Conservation (phyloP, 2,797 vertebrate species). For the Limosa lapponica region DNA sequence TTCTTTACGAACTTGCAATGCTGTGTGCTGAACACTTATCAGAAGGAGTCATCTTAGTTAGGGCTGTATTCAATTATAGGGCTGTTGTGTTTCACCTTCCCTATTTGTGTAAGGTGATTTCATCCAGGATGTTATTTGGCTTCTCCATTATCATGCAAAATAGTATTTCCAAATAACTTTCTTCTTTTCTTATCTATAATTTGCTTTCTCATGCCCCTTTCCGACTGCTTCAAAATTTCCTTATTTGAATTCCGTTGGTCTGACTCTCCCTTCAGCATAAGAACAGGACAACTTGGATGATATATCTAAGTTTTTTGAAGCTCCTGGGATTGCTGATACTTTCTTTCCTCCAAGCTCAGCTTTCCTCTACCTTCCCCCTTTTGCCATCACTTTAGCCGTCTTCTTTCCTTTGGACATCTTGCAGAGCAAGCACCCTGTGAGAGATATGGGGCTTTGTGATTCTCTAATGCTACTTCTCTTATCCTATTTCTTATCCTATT, state of each 20-base stretch:
- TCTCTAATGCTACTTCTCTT: background rate
- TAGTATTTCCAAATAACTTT: slow-evolving; percentile 14
- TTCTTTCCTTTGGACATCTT: background rate
- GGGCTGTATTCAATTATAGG: background rate
- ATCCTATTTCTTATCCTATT: background rate
- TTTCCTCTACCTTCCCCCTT: background rate
- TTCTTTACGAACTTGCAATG: background rate
- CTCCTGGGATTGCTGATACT: background rate
- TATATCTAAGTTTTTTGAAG: background rate
- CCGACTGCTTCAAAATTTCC: background rate
- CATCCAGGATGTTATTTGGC: slow-evolving; percentile 5
- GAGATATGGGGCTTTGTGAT: background rate
- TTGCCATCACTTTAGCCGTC: background rate
- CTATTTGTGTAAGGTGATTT: background rate
- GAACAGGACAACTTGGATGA: background rate
- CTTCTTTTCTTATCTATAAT: slow-evolving; percentile 18
- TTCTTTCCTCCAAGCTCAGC: background rate
- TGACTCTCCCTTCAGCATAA: background rate
- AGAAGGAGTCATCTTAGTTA: background rate
- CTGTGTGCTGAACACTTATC: background rate
- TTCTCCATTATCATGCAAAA: slow-evolving; percentile 12
- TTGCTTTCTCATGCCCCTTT: background rate
- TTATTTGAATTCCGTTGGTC: background rate
- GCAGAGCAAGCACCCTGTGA: slow-evolving; percentile 9
- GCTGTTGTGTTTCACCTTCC: background rate